These are phyloP conservation scores for human DNA, from an alignment of 2,113 vertebrate species.

Conservation along the genomic window GRCh38 chr12:126115001-126115500, in stretches of 20 bases:
- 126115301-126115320: background rate
- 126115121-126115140: background rate
- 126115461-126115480: too few species aligned
- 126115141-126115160: slow-evolving; percentile 33
- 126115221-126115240: background rate
- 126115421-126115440: fast-evolving
- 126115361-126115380: background rate
- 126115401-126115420: background rate
- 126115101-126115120: background rate
- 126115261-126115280: background rate
- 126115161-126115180: background rate
- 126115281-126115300: background rate
- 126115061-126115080: slow-evolving; percentile 57
- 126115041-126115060: slow-evolving; percentile 25
- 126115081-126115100: slow-evolving; percentile 33
- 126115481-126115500: too few species aligned
- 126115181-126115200: background rate
- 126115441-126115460: fast-evolving
- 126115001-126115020: slow-evolving; percentile 46
- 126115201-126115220: background rate
- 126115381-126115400: too few species aligned
- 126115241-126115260: slow-evolving; percentile 18
- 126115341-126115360: fast-evolving
- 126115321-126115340: fast-evolving
- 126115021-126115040: slow-evolving; percentile 39